These are phyloP conservation scores for Telmatherina bonti DNA, from an alignment of 2,797 vertebrate species.

Conservation along the genomic window DNA sequence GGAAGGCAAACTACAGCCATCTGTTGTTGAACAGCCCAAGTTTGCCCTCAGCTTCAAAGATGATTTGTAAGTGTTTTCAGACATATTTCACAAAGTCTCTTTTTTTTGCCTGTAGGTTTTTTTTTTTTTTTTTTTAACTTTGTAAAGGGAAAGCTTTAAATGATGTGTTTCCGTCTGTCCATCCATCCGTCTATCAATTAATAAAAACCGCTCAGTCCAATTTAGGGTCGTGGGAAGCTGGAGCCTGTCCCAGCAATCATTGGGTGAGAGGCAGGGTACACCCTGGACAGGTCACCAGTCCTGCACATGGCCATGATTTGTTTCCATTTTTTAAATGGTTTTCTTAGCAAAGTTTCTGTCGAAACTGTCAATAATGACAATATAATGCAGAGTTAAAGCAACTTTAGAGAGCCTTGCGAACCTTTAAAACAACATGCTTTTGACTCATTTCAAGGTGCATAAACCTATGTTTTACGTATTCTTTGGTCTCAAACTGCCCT, in stretches of 20 bases:
- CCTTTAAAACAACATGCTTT: background rate
- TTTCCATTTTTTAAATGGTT: no score
- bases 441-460: background rate
- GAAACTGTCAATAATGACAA: background rate
- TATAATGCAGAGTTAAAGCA: background rate
- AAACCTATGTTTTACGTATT: background rate
- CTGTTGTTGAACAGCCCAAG: constrained; percentile 74
- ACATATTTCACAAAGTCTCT: background rate
- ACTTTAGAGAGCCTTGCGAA: background rate
- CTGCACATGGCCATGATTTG: no score
- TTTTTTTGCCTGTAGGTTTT: background rate
- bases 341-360: background rate
- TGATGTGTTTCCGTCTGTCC: no score
- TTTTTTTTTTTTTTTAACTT: background rate
- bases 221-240: no score
- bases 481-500: background rate
- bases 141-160: no score
- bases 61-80: constrained; percentile 85
- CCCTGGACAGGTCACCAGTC: no score
- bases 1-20: constrained; percentile 58
- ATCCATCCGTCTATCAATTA: no score
- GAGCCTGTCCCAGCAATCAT: no score
- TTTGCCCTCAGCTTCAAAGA: constrained; percentile 87
- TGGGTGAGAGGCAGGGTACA: no score
- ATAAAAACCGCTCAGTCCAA: no score